Base-by-base conservation (phyloP, 2,113 vertebrate species). In the Calcarius ornatus region DNA sequence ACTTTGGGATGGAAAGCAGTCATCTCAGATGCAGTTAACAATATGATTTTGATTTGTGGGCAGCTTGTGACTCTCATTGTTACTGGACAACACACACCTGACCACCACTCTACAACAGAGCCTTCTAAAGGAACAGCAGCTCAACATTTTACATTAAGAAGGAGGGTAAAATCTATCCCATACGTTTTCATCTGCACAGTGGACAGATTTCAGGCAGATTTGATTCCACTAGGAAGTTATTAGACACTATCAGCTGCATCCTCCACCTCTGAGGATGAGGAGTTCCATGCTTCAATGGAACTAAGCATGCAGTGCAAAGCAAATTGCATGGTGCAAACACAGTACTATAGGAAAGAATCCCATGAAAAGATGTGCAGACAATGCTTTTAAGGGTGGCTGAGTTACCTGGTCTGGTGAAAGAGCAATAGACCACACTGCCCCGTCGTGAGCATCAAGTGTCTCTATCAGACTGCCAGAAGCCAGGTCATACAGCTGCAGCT, bases 371-470 rank as follows among this genome's bases (percentile, higher is more conserved):
- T 1, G 3, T 19, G 28, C 54, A 66, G 28, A 51, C 12, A 6
- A 42, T 24, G 4, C 23, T 47, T 38, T 9, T 6, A 89, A 91
- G 13, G 12, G 16, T 43, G 45, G 10, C 50, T 30, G 10, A 66
- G 30, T 96, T 97, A 99, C 99, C 99, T 99, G 99, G 91, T 99
- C 99, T n/a, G 99, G 99, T 56, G 99, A 98, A 81, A 99, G 97
- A 65, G 98, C 98, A 83, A 99, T 95, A 81, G 99, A 99, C 99
- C 99, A 99, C 88, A 99, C 57, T 0, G 99, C 98, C 51, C 99
- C 99, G 0, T 97, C 57, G 0, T 99, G 99, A 45, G 99, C 99
- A 4, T 98, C 94, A 12, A 98, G 45, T 0, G 97, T 97, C 96
- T 99, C 99, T 73, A 99, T 81, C 54, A 99, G 97, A 85, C 89